Conservation (phyloP, 2,888 invertebrate species). For the Trileptium ribeirensis region DNA sequence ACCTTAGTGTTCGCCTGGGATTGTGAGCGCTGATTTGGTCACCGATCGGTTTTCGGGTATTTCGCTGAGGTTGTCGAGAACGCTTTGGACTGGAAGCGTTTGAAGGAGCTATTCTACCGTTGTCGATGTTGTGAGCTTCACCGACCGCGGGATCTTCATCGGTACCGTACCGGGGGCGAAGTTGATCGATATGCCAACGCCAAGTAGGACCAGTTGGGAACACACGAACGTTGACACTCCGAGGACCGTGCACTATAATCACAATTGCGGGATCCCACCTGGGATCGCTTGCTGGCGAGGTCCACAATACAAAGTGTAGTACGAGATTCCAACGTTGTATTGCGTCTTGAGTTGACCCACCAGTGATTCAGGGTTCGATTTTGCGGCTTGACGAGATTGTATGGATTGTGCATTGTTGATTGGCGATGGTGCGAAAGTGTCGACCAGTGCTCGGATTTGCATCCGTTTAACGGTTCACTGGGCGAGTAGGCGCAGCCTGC, state of each 20-base stretch:
- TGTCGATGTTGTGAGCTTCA: too few species aligned
- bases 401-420: constrained; percentile 19
- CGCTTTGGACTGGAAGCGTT: too few species aligned
- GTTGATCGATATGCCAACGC: constrained; percentile 23
- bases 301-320: constrained; percentile 12
- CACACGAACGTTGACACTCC: constrained; percentile 21
- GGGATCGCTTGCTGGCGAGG: constrained; percentile 16
- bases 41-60: too few species aligned
- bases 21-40: too few species aligned
- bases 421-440: constrained; percentile 1
- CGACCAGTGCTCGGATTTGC: constrained; percentile 16
- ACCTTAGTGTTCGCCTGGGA: too few species aligned
- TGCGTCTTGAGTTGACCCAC: background rate
- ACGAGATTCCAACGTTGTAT: background rate
- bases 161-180: constrained; percentile 15
- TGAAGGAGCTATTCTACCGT: too few species aligned
- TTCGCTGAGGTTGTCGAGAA: too few species aligned
- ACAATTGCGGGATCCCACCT: constrained; percentile 22
- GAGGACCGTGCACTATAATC: constrained; percentile 10
- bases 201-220: constrained; percentile 21
- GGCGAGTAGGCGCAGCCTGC: constrained; percentile 21
- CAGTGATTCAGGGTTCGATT: background rate
- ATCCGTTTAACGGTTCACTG: constrained; percentile 21
- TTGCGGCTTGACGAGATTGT: constrained; percentile 6
- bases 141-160: constrained; percentile 15